phyloP scores from a whole-genome alignment of 1,140 invertebrate genomes.

The Drosophila aff. region DNA sequence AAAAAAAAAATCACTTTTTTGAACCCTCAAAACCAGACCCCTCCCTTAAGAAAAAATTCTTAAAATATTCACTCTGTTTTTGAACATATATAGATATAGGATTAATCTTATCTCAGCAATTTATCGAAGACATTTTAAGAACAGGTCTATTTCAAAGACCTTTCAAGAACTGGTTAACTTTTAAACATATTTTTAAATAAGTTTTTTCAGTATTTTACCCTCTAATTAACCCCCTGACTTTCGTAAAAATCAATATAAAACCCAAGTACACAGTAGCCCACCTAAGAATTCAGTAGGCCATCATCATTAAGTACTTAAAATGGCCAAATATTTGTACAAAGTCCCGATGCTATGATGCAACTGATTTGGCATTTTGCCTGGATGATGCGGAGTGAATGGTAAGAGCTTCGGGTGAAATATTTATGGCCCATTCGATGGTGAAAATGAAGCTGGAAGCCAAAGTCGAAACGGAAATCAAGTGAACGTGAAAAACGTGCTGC shows the following conservation, averaged over 20 bases:
- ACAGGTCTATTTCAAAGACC: too few relatives aligned
- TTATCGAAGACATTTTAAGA: too few relatives aligned
- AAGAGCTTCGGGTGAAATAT: slow-evolving; percentile 49
- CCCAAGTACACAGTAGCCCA: slow-evolving; percentile 16
- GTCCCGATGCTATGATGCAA: slow-evolving; percentile 55
- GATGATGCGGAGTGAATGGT: slow-evolving; percentile 44
- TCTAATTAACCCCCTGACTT: not conserved
- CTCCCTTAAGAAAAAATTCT: too few relatives aligned
- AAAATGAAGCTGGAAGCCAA: slow-evolving; percentile 54
- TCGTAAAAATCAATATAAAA: slow-evolving; percentile 14
- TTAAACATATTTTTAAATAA: not conserved
- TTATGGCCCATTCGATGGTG: slow-evolving; percentile 65
- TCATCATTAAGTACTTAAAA: slow-evolving; percentile 28
- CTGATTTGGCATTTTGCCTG: slow-evolving; percentile 45
- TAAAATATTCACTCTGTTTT: too few relatives aligned
- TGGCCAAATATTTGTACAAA: slow-evolving; percentile 21
- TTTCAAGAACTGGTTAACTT: not conserved
- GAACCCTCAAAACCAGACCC: too few relatives aligned
- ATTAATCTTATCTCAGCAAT: too few relatives aligned
- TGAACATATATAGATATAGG: too few relatives aligned
- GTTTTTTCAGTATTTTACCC: not conserved
- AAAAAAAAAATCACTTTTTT: too few relatives aligned
- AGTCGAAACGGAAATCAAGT: slow-evolving; percentile 69
- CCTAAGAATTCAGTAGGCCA: slow-evolving; percentile 23
- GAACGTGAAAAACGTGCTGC: slow-evolving; percentile 75